Percentiles rank a stretch among this genome's conserved stretches.
Evolutionary conservation across 2,113 vertebrate species (phyloP).

Genomic region (Chloroceryle aenea): DNA sequence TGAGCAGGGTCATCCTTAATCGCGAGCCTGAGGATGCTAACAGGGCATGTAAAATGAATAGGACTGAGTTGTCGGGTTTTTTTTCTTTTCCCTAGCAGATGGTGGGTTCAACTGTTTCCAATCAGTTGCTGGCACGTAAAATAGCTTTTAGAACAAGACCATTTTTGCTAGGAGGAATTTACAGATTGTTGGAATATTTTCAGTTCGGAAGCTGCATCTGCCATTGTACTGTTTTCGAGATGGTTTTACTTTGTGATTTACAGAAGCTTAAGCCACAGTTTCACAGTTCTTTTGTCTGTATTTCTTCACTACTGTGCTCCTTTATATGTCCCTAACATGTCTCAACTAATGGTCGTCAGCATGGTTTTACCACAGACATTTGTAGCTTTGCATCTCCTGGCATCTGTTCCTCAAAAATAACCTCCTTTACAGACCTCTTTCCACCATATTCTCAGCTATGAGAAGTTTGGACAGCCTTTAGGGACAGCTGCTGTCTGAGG

Average conservation of each 20-base stretch:
- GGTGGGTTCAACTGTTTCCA: slow-evolving; percentile 3
- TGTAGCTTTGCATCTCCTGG: background rate
- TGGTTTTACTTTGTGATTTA: background rate
- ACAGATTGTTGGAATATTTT: background rate
- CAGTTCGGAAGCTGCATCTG: background rate
- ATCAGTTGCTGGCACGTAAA: background rate
- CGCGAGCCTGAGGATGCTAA: background rate
- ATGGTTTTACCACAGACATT: background rate
- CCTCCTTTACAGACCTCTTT: background rate
- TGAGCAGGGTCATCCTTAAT: background rate
- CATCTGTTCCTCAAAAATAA: background rate
- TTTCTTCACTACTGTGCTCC: background rate
- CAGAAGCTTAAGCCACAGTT: background rate
- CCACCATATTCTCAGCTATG: background rate
- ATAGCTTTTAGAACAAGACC: background rate
- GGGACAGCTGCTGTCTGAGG: background rate
- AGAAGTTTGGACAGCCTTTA: background rate
- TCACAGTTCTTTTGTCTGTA: background rate
- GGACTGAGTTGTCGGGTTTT: background rate
- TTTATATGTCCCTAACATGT: background rate
- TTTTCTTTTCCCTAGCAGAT: background rate
- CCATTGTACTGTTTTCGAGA: background rate
- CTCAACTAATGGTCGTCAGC: background rate
- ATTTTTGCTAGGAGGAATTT: background rate
- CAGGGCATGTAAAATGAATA: background rate